phyloP scores from a whole-genome alignment of 1,140 invertebrate species.

The Leptestheria dahalacensis region DNA sequence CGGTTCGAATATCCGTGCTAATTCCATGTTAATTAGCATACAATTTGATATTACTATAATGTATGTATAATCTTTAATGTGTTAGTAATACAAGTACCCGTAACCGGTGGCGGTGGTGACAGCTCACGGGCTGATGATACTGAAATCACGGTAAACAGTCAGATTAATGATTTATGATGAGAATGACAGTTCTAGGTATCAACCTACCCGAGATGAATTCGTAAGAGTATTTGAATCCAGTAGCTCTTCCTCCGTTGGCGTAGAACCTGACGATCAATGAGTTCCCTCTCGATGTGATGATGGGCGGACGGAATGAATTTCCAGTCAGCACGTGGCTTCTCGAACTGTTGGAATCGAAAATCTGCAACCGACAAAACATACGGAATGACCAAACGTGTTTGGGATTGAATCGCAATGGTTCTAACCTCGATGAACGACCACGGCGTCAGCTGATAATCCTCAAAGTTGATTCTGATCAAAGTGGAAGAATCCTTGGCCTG shows the following conservation, averaged over 20 bases:
- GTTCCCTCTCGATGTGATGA: slow-evolving; percentile 46
- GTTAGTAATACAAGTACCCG: too few relatives aligned
- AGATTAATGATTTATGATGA: too few relatives aligned
- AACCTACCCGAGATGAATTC: slow-evolving; percentile 32
- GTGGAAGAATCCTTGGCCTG: slow-evolving; percentile 33
- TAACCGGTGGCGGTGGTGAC: too few relatives aligned
- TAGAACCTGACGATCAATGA: slow-evolving; percentile 48
- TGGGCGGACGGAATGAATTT: slow-evolving; percentile 47
- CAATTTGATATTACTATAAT: too few relatives aligned
- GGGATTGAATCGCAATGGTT: background rate
- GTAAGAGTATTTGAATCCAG: slow-evolving; percentile 51
- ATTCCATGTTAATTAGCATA: too few relatives aligned
- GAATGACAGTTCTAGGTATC: too few relatives aligned
- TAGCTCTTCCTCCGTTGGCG: slow-evolving; percentile 48
- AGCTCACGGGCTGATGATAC: too few relatives aligned
- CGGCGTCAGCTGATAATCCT: slow-evolving; percentile 48
- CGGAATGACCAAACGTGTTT: too few relatives aligned
- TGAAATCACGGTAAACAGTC: too few relatives aligned
- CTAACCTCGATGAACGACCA: slow-evolving; percentile 50
- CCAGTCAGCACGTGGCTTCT: slow-evolving; percentile 48
- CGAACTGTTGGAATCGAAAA: slow-evolving; percentile 52
- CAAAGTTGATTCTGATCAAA: slow-evolving; percentile 45
- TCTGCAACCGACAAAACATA: slow-evolving; percentile 29
- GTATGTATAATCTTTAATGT: too few relatives aligned
- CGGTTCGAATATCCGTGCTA: too few relatives aligned